A percentile compares a stretch with the other conserved stretches of the same genome.
Conservation (phyloP, 1,140 invertebrate species). For the Lepidurus apus region DNA sequence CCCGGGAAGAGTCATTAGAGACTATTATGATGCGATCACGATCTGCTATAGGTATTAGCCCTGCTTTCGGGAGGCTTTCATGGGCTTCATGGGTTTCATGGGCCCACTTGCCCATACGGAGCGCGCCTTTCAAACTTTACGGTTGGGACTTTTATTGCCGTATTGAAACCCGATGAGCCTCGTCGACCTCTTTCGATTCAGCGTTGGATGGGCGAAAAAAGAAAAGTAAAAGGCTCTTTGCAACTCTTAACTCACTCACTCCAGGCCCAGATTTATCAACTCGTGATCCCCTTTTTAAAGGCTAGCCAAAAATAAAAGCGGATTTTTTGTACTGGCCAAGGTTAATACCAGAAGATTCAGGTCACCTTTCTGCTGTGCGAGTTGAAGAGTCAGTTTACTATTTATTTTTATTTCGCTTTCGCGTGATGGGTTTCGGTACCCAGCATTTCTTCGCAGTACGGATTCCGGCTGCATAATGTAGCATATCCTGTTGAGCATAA, state of each 20-base stretch:
- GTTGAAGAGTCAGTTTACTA: neutral
- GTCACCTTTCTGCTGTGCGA: neutral
- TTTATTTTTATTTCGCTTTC: neutral
- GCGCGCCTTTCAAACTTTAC: neutral
- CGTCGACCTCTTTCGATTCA: neutral
- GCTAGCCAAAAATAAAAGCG: neutral
- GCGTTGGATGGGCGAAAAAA: neutral
- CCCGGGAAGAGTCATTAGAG: neutral
- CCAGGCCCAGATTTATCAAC: neutral
- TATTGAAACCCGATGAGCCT: conserved; percentile 9
- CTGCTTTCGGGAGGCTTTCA: neutral
- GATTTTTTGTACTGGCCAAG: neutral
- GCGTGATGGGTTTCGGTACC: neutral
- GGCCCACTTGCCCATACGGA: neutral
- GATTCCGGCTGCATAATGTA: conserved; percentile 21
- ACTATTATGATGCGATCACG: conserved; percentile 15
- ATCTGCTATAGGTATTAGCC: conserved; percentile 6
- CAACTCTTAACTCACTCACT: no score
- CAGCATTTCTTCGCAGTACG: neutral
- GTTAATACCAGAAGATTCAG: conserved; percentile 14
- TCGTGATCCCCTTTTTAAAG: neutral
- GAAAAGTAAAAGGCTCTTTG: neutral
- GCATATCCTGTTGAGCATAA: conserved; percentile 19
- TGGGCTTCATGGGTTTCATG: neutral
- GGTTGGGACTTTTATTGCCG: neutral